These are phyloP conservation scores for Phengaris alcon DNA, from an alignment of 2,888 invertebrate genomes.

Conservation along the genomic window DNA sequence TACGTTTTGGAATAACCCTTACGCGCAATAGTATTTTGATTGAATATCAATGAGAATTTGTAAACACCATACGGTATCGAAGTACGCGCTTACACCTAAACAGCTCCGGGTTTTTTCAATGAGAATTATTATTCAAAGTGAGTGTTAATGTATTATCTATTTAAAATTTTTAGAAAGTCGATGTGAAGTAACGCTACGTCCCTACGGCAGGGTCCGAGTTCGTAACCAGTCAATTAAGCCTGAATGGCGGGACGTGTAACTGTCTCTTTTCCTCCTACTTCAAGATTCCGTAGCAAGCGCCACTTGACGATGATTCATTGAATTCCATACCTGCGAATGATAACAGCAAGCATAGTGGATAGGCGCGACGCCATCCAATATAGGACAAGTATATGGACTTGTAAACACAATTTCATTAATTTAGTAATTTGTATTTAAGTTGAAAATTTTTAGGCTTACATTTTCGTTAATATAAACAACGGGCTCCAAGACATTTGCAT, in stretches of 20 bases:
- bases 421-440: background rate
- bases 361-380: conserved; percentile 35
- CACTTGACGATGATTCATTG: conserved; percentile 76
- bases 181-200: conserved; percentile 70
- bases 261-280: conserved; percentile 67
- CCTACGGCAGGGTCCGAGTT: conserved; percentile 73
- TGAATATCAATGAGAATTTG: conserved; percentile 37
- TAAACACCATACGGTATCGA: conserved; percentile 37
- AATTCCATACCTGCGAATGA: conserved; percentile 76
- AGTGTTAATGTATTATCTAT: conserved; percentile 53
- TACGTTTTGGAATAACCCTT: conserved; percentile 36
- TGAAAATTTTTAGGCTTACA: background rate
- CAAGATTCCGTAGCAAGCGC: conserved; percentile 69
- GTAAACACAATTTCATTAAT: background rate
- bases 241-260: conserved; percentile 68
- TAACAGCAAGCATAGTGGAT: conserved; percentile 73
- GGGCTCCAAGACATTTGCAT: conserved; percentile 35
- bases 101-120: conserved; percentile 49
- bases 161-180: conserved; percentile 75
- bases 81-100: conserved; percentile 31
- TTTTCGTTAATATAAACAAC: conserved; percentile 32
- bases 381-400: background rate
- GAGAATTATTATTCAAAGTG: conserved; percentile 56
- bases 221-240: conserved; percentile 77
- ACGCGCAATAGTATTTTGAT: conserved; percentile 36